Conservation (phyloP, 2,797 vertebrate genomes). For the Pterois miles region DNA sequence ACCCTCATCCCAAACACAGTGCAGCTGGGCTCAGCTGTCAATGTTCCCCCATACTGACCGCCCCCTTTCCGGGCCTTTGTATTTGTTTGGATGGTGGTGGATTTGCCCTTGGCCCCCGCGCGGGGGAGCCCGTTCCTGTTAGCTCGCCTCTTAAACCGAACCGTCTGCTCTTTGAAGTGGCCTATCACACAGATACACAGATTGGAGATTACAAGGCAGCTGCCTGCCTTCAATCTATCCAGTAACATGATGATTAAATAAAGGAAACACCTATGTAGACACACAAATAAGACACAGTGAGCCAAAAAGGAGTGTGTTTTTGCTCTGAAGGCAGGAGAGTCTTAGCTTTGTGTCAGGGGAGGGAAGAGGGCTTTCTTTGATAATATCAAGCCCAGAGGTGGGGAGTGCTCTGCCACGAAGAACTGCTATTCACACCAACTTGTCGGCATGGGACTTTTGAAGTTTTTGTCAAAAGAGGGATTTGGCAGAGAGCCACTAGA, state of each 20-base stretch:
- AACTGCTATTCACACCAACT: slow-evolving; percentile 77
- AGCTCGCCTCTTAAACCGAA: slow-evolving; percentile 60
- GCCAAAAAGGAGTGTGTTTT: slow-evolving; percentile 61
- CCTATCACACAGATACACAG: slow-evolving; percentile 70
- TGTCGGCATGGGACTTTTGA: slow-evolving; percentile 78
- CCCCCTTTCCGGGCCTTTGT: slow-evolving; percentile 71
- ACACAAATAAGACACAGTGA: slow-evolving; percentile 36
- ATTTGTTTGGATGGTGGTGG: slow-evolving; percentile 70
- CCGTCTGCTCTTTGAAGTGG: slow-evolving; percentile 74
- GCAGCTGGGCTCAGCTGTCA: slow-evolving; percentile 84
- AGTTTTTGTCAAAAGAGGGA: slow-evolving; percentile 78
- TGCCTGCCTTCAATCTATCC: slow-evolving; percentile 64
- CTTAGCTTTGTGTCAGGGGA: slow-evolving; percentile 66
- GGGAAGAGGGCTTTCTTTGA: slow-evolving; percentile 75
- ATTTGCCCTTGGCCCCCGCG: slow-evolving; percentile 75
- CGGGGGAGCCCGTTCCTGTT: slow-evolving; percentile 76
- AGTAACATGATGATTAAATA: slow-evolving; percentile 51
- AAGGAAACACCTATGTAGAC: slow-evolving; percentile 67
- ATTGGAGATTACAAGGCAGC: slow-evolving; percentile 68
- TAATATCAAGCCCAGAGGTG: slow-evolving; percentile 68
- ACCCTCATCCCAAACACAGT: slow-evolving; percentile 75
- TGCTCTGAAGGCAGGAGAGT: slow-evolving; percentile 57
- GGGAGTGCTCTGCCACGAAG: slow-evolving; percentile 56
- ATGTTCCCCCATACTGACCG: slow-evolving; percentile 56
- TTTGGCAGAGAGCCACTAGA: slow-evolving; percentile 76